These are phyloP conservation scores for Isurus oxyrinchus DNA, from an alignment of 2,113 vertebrate genomes.

Conservation along the genomic window DNA sequence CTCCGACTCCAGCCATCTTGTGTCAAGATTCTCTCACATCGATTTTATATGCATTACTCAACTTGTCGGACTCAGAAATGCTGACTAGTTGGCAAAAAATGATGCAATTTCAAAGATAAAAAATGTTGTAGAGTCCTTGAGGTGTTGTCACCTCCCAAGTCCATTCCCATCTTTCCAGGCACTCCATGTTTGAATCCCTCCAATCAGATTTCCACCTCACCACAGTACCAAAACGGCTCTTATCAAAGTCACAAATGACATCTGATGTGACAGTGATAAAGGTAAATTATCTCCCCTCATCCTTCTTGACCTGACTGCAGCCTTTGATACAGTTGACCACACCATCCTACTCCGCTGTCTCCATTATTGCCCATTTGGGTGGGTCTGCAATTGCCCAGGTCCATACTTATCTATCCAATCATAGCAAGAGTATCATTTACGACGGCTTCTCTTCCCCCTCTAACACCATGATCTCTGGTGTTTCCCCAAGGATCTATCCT, in stretches of 20 bases:
- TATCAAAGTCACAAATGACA: too few species aligned
- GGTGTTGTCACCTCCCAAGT: not conserved
- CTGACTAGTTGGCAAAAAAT: not conserved
- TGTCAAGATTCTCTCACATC: not conserved
- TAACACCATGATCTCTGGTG: not conserved
- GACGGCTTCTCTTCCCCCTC: too few species aligned
- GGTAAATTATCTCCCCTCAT: not conserved
- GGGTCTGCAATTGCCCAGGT: too few species aligned
- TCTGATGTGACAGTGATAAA: not conserved
- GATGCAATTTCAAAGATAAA: not conserved
- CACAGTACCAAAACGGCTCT: not conserved
- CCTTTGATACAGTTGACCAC: not conserved
- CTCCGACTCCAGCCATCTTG: not conserved
- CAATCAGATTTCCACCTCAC: not conserved
- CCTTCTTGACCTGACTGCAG: not conserved
- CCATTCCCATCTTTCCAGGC: not conserved
- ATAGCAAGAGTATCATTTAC: not conserved
- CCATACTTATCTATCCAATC: not conserved
- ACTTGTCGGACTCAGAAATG: not conserved
- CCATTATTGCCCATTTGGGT: not conserved
- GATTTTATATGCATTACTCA: not conserved
- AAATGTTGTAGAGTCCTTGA: not conserved
- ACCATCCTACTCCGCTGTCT: not conserved
- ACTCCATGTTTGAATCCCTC: not conserved
- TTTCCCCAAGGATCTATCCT: too few species aligned